Percentiles rank a stretch among this genome's conserved stretches.
These are phyloP conservation scores for Drosophila baimaii DNA, from an alignment of 1,140 invertebrate genomes.

Conservation along the genomic window DNA sequence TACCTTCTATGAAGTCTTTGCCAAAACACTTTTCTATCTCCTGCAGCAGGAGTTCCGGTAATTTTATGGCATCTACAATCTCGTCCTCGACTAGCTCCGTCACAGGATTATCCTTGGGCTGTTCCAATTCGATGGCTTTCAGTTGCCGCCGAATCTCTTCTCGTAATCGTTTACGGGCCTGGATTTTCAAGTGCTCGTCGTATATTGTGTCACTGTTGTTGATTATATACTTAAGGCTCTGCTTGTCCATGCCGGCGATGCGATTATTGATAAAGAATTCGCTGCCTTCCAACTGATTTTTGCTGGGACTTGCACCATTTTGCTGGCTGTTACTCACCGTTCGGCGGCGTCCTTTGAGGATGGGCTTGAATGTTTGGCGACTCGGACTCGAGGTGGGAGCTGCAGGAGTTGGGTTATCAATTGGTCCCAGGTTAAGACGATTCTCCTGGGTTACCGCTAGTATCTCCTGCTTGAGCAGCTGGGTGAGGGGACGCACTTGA, in stretches of 20 bases:
- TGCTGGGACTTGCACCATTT: not conserved
- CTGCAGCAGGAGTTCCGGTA: conserved; percentile 63
- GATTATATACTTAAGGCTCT: conserved; percentile 73
- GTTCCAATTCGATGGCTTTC: conserved; percentile 63
- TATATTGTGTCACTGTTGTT: conserved; percentile 76
- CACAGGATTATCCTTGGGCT: conserved; percentile 44
- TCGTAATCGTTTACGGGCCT: conserved; percentile 66
- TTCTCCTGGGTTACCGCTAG: conserved; percentile 47
- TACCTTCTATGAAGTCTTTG: conserved; percentile 34
- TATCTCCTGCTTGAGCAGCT: conserved; percentile 65
- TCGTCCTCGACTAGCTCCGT: conserved; percentile 66
- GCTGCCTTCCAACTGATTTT: not conserved
- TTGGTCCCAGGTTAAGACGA: not conserved
- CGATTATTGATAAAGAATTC: conserved; percentile 48
- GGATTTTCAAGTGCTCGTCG: conserved; percentile 70
- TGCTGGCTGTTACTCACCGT: conserved; percentile 33
- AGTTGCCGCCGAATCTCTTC: conserved; percentile 73
- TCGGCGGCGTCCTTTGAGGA: conserved; percentile 8
- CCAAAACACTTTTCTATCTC: conserved; percentile 79
- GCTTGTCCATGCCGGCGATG: conserved; percentile 75
- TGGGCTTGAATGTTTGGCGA: not conserved
- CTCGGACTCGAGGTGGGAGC: not conserved
- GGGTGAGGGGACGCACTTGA: conserved; percentile 60
- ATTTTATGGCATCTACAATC: conserved; percentile 70
- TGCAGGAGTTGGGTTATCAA: not conserved